These are phyloP conservation scores for Dynastes maya DNA, from an alignment of 2,888 invertebrate genomes.

Conservation along the genomic window DNA sequence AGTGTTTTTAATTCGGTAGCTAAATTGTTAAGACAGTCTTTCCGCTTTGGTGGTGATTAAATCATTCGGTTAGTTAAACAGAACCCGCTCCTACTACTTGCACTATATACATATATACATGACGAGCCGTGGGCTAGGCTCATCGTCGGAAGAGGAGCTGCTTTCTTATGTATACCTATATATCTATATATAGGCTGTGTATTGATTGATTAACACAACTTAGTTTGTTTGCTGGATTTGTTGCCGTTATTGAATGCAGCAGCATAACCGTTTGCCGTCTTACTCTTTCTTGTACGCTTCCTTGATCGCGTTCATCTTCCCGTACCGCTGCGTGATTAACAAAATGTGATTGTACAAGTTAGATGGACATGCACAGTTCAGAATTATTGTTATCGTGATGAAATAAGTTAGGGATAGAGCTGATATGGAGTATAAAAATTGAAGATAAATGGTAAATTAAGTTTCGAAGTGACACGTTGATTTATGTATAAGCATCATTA, in stretches of 20 bases:
- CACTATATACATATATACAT: conserved; percentile 53
- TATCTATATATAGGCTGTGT: conserved; percentile 63
- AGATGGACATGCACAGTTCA: background rate
- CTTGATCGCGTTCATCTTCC: background rate
- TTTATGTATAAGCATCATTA: too few species aligned
- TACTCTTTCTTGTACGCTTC: background rate
- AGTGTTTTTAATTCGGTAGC: conserved; percentile 69
- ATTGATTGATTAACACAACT: conserved; percentile 70
- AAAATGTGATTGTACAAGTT: conserved; percentile 41
- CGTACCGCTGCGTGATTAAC: conserved; percentile 24
- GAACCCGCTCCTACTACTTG: conserved; percentile 62
- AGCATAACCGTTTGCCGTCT: conserved; percentile 12
- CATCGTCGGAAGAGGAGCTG: conserved; percentile 44
- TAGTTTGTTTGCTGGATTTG: conserved; percentile 43
- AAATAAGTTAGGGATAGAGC: conserved; percentile 3
- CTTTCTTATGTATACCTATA: background rate
- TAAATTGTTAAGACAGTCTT: conserved; percentile 70
- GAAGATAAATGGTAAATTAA: too few species aligned
- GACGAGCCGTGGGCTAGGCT: conserved; percentile 64
- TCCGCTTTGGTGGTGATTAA: conserved; percentile 70
- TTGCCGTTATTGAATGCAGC: conserved; percentile 41
- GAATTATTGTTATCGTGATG: conserved; percentile 26
- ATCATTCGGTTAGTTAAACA: conserved; percentile 72
- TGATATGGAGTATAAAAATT: too few species aligned
- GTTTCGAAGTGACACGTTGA: too few species aligned